Percentiles rank a stretch among this genome's conserved stretches.
Conservation (phyloP, 2,888 invertebrate genomes). For the Rhagophthalmus giganteus region DNA sequence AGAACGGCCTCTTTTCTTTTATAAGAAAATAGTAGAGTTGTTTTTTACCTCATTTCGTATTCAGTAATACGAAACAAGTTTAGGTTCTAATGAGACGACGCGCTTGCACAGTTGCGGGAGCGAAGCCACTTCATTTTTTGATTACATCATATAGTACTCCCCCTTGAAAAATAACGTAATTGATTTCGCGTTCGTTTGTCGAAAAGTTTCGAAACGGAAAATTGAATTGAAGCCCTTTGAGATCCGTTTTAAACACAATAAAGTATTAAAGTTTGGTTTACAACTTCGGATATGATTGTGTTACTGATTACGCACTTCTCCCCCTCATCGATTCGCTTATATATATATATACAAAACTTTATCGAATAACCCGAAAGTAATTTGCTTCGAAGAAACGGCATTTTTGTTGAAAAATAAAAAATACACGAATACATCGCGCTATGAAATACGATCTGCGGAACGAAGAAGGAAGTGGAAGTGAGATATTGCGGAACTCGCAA, state of each 20-base stretch:
- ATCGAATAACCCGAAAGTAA: background rate
- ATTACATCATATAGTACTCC: constrained; percentile 14
- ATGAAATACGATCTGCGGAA: constrained; percentile 21
- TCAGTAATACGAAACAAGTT: constrained; percentile 9
- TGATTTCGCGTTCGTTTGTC: constrained; percentile 27
- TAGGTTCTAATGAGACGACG: constrained; percentile 13
- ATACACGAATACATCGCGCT: constrained; percentile 3
- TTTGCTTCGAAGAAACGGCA: background rate
- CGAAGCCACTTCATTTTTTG: constrained; percentile 11
- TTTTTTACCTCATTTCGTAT: constrained; percentile 4
- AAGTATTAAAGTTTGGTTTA: constrained; percentile 33
- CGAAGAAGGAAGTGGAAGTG: constrained; percentile 19
- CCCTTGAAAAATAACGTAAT: constrained; percentile 22
- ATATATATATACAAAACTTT: background rate
- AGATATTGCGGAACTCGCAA: constrained; percentile 23
- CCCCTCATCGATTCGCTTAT: background rate
- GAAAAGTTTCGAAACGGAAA: constrained; percentile 32
- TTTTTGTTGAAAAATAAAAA: constrained; percentile 3
- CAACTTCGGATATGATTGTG: constrained; percentile 19
- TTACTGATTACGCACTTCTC: constrained; percentile 16
- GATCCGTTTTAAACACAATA: constrained; percentile 31
- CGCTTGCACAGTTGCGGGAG: constrained; percentile 3
- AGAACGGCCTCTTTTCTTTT: too few relatives aligned
- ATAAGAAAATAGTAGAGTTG: too few relatives aligned
- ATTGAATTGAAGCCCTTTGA: constrained; percentile 32